A percentile compares a stretch with the other conserved stretches of the same genome.
Conservation (phyloP, 2,888 invertebrate species). For the Unio pictorum region DNA sequence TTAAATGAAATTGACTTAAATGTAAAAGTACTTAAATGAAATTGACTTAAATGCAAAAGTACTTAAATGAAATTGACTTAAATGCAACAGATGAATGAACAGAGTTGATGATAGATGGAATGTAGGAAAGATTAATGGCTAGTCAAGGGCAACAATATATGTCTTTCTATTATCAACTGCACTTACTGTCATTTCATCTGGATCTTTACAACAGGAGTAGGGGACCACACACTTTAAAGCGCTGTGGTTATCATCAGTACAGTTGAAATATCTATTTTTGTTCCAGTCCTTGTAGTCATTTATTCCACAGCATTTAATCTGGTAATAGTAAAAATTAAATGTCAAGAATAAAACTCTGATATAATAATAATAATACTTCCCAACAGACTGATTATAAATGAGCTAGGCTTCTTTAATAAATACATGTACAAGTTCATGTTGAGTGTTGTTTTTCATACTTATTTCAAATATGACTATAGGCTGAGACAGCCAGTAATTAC, state of each 20-base stretch:
- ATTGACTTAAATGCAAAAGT: no score
- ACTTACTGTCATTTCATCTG: constrained; percentile 52
- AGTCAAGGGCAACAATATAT: background rate
- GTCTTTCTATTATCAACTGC: background rate
- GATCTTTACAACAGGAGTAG: constrained; percentile 85
- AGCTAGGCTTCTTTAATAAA: no score
- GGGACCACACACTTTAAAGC: constrained; percentile 85
- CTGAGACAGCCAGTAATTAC: no score
- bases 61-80: no score
- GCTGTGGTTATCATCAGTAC: constrained; percentile 75
- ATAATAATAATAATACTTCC: background rate
- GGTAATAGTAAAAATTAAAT: constrained; percentile 32
- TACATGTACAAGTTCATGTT: no score
- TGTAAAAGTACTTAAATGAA: no score
- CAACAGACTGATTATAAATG: background rate
- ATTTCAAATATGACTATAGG: no score
- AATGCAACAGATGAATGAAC: no score
- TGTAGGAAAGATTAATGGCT: background rate
- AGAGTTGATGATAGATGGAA: background rate
- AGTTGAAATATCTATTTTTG: constrained; percentile 96
- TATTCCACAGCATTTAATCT: constrained; percentile 93
- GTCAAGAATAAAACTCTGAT: background rate
- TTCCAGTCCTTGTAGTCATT: constrained; percentile 96
- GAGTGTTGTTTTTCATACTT: no score
- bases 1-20: no score